Evolutionary conservation across 2,888 invertebrate species (phyloP).

Genomic region (Apamea epomidion): DNA sequence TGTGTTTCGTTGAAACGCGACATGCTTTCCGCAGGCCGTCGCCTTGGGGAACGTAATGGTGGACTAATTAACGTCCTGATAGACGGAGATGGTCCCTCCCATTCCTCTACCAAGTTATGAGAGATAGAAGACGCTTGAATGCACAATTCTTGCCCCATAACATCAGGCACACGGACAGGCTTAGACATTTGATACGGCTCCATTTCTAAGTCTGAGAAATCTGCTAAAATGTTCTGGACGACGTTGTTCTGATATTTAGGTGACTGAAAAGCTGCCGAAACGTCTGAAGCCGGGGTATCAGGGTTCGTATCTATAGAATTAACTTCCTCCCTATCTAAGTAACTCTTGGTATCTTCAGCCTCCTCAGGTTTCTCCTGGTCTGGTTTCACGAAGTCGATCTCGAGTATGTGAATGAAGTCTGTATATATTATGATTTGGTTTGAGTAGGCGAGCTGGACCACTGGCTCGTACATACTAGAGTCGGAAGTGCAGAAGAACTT

Average conservation of each 20-base stretch:
- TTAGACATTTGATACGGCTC: constrained; percentile 87
- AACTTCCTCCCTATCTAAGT: constrained; percentile 81
- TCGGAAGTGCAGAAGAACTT: constrained; percentile 97
- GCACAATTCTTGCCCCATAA: constrained; percentile 87
- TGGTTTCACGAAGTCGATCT: constrained; percentile 89
- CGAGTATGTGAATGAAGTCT: constrained; percentile 95
- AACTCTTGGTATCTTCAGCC: constrained; percentile 80
- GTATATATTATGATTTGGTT: constrained; percentile 95
- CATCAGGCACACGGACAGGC: constrained; percentile 85
- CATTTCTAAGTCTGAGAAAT: constrained; percentile 91
- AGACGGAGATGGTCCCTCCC: constrained; percentile 89
- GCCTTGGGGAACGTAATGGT: constrained; percentile 85
- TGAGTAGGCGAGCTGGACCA: constrained; percentile 92
- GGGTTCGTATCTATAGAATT: constrained; percentile 82
- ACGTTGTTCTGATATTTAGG: constrained; percentile 89
- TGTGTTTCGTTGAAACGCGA: constrained; percentile 89
- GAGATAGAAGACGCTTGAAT: constrained; percentile 87
- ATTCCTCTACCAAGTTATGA: constrained; percentile 87
- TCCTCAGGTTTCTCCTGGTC: constrained; percentile 80
- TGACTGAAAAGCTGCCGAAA: constrained; percentile 87
- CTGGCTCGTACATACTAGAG: constrained; percentile 94
- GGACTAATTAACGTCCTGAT: constrained; percentile 88
- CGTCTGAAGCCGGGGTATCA: constrained; percentile 82
- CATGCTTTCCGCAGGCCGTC: constrained; percentile 88
- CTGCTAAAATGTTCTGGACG: constrained; percentile 91